Base-by-base conservation (phyloP, 1,140 invertebrate species). In the Galendromus occidentalis region DNA sequence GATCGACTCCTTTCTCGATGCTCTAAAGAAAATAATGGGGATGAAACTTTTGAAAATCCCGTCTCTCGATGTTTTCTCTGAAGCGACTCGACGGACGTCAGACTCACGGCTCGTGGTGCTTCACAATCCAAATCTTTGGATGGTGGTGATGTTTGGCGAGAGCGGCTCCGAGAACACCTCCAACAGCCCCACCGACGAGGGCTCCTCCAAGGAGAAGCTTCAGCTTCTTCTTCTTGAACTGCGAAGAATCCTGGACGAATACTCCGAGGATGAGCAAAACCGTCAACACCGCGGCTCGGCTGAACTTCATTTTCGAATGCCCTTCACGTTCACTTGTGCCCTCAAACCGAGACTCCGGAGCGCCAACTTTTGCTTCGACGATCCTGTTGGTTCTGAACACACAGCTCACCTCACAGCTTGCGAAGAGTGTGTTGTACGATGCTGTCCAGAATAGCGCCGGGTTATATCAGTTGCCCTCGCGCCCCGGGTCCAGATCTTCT, bases 121-220 rank as follows among this genome's bases (percentile, higher is more conserved):
- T 59, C 17, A 20, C 51, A 2, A 59, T 33, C 51, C 51, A 59
- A 25, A 59, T 25, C 51, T 25, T 18, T 14, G 25, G 51, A 22
- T 59, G 51, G 51, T 17, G 51, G 51, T 59, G 51, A 59, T 59
- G 51, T 22, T 59, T 59, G 4, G 4, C 51, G 33, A 59, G 25
- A 18, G 51, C 51, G 22, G 14, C 25, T 17, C 51, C 51, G 14
- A 25, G 1, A 5, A 9, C 51, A 17, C 51, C 51, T 25, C 51
- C 51, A 2, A 59, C 1, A 12, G 20, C 51, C 2, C 51, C 51
- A 22, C 51, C 51, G 17, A 59, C 33, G 51, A 59, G 14, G 1
- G 51, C 51, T 14, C 51, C 51, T 17, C 33, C 25, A 4, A 59
- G 22, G 1, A 59, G 20, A 2, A 59, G 20, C 25, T 25, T 59